Conservation (phyloP, 92 coral and sea anemone genomes). For the Desmophyllum pertusum region DNA sequence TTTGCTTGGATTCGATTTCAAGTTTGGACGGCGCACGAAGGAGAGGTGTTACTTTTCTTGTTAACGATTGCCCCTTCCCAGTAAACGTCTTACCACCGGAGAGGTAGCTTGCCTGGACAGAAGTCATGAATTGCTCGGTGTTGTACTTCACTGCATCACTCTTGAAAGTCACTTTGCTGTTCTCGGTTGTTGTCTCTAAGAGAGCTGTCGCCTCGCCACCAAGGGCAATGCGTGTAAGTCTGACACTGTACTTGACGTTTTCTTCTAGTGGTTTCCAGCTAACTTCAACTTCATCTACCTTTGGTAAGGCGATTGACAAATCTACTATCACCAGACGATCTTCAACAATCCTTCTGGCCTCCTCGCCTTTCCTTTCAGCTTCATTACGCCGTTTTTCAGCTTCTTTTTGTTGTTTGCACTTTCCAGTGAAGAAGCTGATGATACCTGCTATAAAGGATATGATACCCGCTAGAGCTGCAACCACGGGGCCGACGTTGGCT, state of each 20-base stretch:
- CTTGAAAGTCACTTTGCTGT: background rate
- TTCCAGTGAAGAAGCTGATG: slow-evolving; percentile 20
- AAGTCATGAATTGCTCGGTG: background rate
- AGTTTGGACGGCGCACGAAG: slow-evolving; percentile 11
- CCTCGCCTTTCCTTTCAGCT: background rate
- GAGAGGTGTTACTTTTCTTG: background rate
- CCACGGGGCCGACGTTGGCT: background rate
- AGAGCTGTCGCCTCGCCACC: background rate
- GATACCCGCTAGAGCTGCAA: background rate
- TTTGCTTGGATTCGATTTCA: slow-evolving; percentile 3
- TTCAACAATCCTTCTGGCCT: background rate
- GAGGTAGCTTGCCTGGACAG: background rate
- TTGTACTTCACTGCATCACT: slow-evolving; percentile 16
- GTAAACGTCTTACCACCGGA: background rate
- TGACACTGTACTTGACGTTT: slow-evolving; percentile 16
- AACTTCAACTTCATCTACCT: slow-evolving; percentile 4
- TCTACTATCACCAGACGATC: slow-evolving; percentile 1
- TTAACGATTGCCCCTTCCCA: background rate
- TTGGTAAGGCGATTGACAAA: background rate
- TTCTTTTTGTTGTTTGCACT: slow-evolving; percentile 11
- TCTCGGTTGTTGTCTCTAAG: background rate
- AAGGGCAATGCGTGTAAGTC: background rate
- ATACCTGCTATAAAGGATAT: background rate
- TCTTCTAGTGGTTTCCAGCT: slow-evolving; percentile 21
- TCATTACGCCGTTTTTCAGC: background rate